Conservation (phyloP, 2,797 vertebrate genomes). For the Centroberyx gerrardi region DNA sequence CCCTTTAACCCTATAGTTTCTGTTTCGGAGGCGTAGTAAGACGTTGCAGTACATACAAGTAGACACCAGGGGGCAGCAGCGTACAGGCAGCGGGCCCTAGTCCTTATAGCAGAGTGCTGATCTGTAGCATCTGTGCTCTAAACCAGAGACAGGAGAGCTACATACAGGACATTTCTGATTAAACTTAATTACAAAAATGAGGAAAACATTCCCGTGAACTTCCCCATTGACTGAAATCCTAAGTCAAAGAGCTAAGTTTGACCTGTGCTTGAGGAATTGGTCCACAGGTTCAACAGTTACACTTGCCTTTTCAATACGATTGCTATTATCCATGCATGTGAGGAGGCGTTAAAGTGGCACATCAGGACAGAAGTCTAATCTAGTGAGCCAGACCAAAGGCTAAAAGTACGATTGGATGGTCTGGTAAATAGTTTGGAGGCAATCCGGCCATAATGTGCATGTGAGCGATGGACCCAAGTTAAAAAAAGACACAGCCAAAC, state of each 20-base stretch:
- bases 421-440: too few relatives aligned
- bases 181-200: background rate
- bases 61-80: constrained; percentile 61
- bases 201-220: background rate
- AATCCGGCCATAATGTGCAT: background rate
- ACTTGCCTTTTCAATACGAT: constrained; percentile 9
- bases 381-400: too few relatives aligned
- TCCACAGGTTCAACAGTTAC: background rate
- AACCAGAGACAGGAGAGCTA: background rate
- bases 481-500: background rate
- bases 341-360: background rate
- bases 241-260: background rate
- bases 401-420: too few relatives aligned
- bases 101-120: background rate
- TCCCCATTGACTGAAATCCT: background rate
- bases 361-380: too few relatives aligned
- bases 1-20: constrained; percentile 23
- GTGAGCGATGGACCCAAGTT: background rate
- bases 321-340: background rate
- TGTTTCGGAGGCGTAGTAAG: background rate
- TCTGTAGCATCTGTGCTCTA: background rate
- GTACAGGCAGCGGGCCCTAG: background rate
- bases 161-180: constrained; percentile 12
- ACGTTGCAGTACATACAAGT: background rate
- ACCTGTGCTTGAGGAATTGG: background rate